phyloP scores from a whole-genome alignment of 2,113 vertebrate species.

The Daphoenositta chrysoptera region DNA sequence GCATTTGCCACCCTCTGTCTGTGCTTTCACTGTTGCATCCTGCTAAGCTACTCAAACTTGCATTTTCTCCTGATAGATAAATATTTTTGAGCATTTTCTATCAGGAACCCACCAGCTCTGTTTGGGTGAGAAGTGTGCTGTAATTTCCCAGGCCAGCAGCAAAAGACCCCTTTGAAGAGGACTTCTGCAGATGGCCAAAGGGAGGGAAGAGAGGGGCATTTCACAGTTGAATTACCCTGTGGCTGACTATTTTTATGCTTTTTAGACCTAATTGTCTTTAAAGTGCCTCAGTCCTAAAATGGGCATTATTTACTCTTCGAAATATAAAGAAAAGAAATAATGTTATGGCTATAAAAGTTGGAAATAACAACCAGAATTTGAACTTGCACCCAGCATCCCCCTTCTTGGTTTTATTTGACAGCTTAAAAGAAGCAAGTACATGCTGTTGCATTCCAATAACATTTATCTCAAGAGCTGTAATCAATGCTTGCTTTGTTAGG shows the following conservation, averaged over 20 bases:
- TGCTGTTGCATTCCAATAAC: conserved; percentile 3
- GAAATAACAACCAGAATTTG: not conserved
- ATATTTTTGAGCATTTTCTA: not conserved
- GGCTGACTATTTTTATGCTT: not conserved
- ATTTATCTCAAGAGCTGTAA: conserved; percentile 27
- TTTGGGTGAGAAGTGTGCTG: not conserved
- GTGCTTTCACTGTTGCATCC: not conserved
- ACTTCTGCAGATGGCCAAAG: not conserved
- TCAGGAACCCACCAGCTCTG: not conserved
- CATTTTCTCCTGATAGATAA: not conserved
- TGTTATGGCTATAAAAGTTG: not conserved
- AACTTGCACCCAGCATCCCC: not conserved
- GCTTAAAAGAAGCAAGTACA: not conserved
- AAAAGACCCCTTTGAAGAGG: not conserved
- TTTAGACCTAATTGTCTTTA: not conserved
- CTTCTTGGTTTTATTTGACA: not conserved
- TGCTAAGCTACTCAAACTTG: not conserved
- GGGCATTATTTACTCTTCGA: not conserved
- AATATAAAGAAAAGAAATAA: not conserved
- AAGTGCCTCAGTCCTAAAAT: not conserved
- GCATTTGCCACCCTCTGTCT: not conserved
- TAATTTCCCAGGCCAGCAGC: not conserved
- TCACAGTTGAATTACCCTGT: not conserved
- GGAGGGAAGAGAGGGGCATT: not conserved
- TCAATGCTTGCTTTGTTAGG: conserved; percentile 47